Evolutionary conservation across 1,140 invertebrate genomes (phyloP).

Genomic region (Macrosteles quadrilineatus): DNA sequence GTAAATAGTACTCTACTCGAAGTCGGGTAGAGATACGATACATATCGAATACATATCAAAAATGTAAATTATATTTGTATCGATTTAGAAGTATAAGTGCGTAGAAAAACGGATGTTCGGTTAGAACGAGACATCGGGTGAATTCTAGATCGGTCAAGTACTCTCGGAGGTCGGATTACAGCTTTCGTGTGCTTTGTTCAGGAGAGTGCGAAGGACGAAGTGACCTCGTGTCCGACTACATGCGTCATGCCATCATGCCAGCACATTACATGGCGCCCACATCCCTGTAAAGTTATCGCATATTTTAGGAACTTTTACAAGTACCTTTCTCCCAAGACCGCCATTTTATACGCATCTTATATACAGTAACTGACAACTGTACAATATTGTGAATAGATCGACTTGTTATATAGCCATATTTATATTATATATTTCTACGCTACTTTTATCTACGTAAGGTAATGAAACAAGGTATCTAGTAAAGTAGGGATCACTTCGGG

Average conservation of each 20-base stretch:
- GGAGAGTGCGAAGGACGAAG: not conserved
- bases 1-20: not conserved
- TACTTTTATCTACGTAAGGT: constrained; percentile 23
- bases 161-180: not conserved
- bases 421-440: constrained; percentile 9
- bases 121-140: not conserved
- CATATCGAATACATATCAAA: constrained; percentile 23
- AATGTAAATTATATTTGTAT: constrained; percentile 13
- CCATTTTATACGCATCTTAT: constrained; percentile 16
- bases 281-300: not conserved
- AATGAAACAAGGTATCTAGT: constrained; percentile 22
- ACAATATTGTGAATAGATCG: constrained; percentile 20
- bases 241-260: not conserved
- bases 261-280: not conserved
- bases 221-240: not conserved
- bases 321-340: not conserved
- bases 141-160: not conserved
- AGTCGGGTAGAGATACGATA: not conserved
- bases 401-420: constrained; percentile 23
- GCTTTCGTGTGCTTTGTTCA: not conserved
- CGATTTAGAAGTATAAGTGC: not conserved
- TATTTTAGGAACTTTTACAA: constrained; percentile 27
- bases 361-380: constrained; percentile 20
- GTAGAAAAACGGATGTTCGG: not conserved
- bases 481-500: constrained; percentile 24